A percentile compares a stretch with the other conserved stretches of the same genome.
Conservation (phyloP, 2,888 invertebrate genomes). For the Tethea ocularis region DNA sequence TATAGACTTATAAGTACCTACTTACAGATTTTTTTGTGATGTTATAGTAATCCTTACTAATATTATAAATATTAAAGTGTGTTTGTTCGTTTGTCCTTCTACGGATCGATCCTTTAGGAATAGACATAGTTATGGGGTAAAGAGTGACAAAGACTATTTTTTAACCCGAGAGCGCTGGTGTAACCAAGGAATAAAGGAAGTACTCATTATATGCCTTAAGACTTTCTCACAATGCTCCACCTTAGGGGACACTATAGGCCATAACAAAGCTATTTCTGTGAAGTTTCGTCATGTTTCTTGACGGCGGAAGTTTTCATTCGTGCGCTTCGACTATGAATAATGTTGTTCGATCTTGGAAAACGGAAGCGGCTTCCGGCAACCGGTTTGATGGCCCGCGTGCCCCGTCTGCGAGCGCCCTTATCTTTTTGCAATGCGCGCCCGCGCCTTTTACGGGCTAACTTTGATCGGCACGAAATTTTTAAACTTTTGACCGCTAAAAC, state of each 20-base stretch:
- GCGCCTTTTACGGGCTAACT: constrained; percentile 34
- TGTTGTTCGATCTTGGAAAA: constrained; percentile 42
- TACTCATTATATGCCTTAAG: not conserved
- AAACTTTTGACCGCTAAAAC: no score
- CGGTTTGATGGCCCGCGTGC: constrained; percentile 24
- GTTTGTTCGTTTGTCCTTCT: no score
- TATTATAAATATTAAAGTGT: no score
- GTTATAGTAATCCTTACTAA: no score
- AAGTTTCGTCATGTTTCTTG: constrained; percentile 41
- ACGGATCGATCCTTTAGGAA: no score
- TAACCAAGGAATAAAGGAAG: no score
- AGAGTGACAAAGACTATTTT: no score
- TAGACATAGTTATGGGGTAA: no score
- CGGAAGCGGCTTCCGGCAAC: constrained; percentile 53
- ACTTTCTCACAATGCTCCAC: not conserved
- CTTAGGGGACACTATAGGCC: constrained; percentile 15
- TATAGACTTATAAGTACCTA: no score
- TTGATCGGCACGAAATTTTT: constrained; percentile 51
- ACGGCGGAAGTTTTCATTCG: constrained; percentile 55
- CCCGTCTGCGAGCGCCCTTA: constrained; percentile 41
- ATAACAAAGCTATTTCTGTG: constrained; percentile 44
- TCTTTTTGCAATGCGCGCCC: constrained; percentile 43
- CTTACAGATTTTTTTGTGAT: no score
- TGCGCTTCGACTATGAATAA: constrained; percentile 58
- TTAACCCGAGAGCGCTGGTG: no score